phyloP scores from a whole-genome alignment of 2,888 invertebrate genomes.

The Antheraea yamamai region DNA sequence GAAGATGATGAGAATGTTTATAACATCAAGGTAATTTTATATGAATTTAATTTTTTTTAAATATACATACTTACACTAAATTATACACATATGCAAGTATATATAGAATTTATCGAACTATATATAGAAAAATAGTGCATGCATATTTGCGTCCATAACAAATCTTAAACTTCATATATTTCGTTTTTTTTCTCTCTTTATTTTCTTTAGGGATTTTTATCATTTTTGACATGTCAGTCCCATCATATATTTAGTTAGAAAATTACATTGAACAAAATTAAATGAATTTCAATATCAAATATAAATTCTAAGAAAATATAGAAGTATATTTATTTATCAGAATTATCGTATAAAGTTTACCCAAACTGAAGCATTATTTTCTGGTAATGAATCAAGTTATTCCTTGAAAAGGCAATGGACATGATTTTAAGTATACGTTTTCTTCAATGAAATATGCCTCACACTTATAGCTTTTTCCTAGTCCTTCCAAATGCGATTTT shows the following conservation, averaged over 20 bases:
- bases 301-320: too few relatives aligned
- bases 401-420: too few relatives aligned
- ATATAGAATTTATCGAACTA: too few relatives aligned
- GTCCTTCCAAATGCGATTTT: background rate
- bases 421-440: background rate
- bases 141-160: background rate
- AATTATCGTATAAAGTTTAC: too few relatives aligned
- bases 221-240: too few relatives aligned
- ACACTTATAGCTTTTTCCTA: background rate
- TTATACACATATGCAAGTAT: background rate
- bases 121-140: background rate
- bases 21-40: slow-evolving; percentile 60
- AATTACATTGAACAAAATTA: background rate
- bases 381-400: too few relatives aligned
- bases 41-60: background rate
- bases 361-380: too few relatives aligned
- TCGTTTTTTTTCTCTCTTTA: too few relatives aligned
- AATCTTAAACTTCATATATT: background rate
- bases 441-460: background rate
- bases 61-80: background rate
- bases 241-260: background rate
- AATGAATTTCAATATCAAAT: too few relatives aligned
- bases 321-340: too few relatives aligned
- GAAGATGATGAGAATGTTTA: slow-evolving; percentile 68
- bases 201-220: too few relatives aligned